phyloP scores from a whole-genome alignment of 2,113 vertebrate genomes.

The Ctenomys sociabilis region DNA sequence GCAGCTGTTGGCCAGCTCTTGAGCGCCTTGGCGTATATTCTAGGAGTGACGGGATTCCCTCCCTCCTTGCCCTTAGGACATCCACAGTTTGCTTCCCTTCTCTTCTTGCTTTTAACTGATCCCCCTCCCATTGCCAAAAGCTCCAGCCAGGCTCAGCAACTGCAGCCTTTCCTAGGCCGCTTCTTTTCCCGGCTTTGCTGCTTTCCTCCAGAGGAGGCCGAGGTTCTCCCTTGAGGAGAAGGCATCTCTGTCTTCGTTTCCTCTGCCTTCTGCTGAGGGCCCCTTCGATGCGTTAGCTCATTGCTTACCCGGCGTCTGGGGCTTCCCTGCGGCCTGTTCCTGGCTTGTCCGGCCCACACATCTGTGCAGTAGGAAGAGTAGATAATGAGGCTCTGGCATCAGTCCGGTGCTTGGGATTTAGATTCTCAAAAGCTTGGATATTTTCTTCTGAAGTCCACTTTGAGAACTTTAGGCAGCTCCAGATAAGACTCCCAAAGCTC shows the following conservation, averaged over 20 bases:
- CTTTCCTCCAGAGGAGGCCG: neutral
- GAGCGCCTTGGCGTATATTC: neutral
- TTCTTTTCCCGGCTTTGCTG: neutral
- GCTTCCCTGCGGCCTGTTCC: neutral
- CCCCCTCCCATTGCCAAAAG: neutral
- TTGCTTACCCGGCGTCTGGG: neutral
- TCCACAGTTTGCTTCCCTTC: neutral
- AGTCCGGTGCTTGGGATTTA: neutral
- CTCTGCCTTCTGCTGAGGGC: neutral
- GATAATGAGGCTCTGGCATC: neutral
- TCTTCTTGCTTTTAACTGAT: neutral
- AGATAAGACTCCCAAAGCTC: neutral
- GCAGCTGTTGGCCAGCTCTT: neutral
- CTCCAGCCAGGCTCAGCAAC: too few relatives aligned
- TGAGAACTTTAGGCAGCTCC: constrained; percentile 28
- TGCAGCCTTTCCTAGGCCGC: neutral
- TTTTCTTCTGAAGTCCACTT: neutral
- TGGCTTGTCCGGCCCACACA: neutral
- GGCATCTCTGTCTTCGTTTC: neutral
- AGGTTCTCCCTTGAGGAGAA: neutral
- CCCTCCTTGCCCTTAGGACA: neutral
- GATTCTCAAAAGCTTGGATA: neutral
- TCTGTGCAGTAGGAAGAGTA: neutral
- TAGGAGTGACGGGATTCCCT: neutral
- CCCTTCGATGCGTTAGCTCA: neutral